Evolutionary conservation across 2,888 invertebrate genomes (phyloP).

Genomic region (Scaptomyza parva): DNA sequence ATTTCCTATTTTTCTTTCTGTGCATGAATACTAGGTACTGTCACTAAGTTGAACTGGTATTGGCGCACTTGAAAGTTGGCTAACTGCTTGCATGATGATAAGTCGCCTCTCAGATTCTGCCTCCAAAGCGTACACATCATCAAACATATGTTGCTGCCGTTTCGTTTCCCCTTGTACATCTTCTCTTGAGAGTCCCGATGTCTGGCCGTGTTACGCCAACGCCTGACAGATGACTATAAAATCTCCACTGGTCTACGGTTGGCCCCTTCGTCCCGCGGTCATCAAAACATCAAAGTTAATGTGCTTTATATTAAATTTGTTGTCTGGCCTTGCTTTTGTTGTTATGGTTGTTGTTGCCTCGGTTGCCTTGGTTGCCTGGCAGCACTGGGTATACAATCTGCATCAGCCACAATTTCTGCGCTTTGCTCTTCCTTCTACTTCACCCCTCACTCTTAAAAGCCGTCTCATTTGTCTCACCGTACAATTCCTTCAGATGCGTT

Average conservation of each 20-base stretch:
- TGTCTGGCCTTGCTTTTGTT: conserved; percentile 43
- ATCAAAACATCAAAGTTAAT: conserved; percentile 76
- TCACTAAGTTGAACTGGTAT: conserved; percentile 13
- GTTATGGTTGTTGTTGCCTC: conserved; percentile 6
- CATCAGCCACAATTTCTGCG: conserved; percentile 66
- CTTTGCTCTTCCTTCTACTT: background rate
- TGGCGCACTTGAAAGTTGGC: conserved; percentile 31
- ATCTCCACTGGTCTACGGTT: conserved; percentile 22
- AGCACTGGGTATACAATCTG: conserved; percentile 63
- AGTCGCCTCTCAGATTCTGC: conserved; percentile 42
- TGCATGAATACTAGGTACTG: conserved; percentile 53
- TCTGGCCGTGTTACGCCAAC: conserved; percentile 54
- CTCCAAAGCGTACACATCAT: conserved; percentile 74
- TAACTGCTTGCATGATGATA: conserved; percentile 51
- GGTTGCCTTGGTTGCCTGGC: conserved; percentile 35
- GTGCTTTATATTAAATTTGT: conserved; percentile 77
- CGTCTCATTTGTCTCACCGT: conserved; percentile 34
- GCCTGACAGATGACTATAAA: conserved; percentile 57
- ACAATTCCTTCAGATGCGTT: conserved; percentile 58
- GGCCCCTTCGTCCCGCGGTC: conserved; percentile 55
- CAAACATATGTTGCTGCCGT: conserved; percentile 70
- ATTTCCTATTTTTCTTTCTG: conserved; percentile 4
- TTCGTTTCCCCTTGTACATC: background rate
- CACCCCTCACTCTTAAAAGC: conserved; percentile 2
- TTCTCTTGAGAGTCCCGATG: background rate